Percentiles rank a stretch among this genome's conserved stretches.
These are phyloP conservation scores for Falco novaeseelandiae DNA, from an alignment of 2,797 vertebrate genomes.

Conservation along the genomic window DNA sequence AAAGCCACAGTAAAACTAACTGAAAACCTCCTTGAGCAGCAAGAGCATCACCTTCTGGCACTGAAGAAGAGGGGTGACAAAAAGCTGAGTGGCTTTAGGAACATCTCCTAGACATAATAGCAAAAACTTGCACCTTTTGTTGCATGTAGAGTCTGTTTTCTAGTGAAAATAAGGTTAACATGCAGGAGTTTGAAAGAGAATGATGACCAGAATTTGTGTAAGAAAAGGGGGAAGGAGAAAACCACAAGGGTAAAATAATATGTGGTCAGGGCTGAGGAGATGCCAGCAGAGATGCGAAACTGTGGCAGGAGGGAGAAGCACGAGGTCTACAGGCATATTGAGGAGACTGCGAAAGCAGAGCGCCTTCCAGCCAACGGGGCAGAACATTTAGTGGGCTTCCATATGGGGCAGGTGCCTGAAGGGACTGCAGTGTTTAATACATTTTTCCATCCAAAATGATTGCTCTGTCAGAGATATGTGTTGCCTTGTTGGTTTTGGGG, in stretches of 20 bases:
- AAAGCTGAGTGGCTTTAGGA: not conserved
- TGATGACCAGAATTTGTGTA: not conserved
- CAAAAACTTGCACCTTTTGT: not conserved
- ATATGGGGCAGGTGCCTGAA: not conserved
- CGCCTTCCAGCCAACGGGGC: not conserved
- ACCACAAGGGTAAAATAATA: not conserved
- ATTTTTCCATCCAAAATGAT: not conserved
- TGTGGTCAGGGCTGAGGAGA: not conserved
- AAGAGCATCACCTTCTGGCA: not conserved
- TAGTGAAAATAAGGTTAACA: not conserved
- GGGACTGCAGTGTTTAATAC: not conserved
- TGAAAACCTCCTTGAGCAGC: not conserved
- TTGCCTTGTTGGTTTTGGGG: too few species aligned
- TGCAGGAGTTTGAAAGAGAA: not conserved
- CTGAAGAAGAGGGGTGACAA: not conserved
- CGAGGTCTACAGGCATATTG: rapidly evolving
- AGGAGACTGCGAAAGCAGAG: not conserved
- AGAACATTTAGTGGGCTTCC: not conserved
- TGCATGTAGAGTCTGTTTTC: not conserved
- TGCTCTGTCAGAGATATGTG: not conserved
- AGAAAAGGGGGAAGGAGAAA: not conserved
- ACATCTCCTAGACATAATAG: not conserved
- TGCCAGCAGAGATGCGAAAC: not conserved
- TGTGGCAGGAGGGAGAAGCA: not conserved
- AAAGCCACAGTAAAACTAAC: not conserved